Evolutionary conservation across 2,888 invertebrate species (phyloP), one percentile per base, ranked within the genome.

Genomic region (Platycheirus rosarum): DNA sequence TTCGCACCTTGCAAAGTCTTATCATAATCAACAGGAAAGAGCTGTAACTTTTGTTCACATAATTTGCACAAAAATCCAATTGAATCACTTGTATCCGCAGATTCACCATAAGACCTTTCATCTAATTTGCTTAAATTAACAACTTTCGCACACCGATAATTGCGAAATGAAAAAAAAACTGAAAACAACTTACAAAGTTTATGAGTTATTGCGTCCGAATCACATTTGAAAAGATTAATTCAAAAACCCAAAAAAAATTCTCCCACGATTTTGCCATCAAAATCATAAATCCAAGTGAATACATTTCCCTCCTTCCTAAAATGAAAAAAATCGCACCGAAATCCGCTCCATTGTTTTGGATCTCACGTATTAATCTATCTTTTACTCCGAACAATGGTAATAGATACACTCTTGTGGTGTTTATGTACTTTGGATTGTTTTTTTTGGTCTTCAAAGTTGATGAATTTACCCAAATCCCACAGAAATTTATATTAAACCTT

Each of bases 181-280:
- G 32, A 53, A 40, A 68, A 62, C 8, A 48, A 18, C 29, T 29
- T 32, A 71, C 71, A 76, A 77, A 71, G 35, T 29, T 32, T 57
- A 63, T 82, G 76, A 82, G 76, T 77, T 76, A 76, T 77, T 68
- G 71, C 53, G 62, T 71, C 70, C 76, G 71, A 66, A 82, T 71
- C 70, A 49, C 55, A 82, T 55, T 82, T 37, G 32, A 68, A 66
- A 49, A 71, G 62, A 76, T 80, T 55, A 62, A 76, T 76, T 60
- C 42, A 68, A 60, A 44, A 62, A 76, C 71, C 53, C 42, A 68
- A 60, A 44, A 66, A 51, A 40, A 40, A 57, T 55, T 66, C 76
- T 82, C 71, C 62, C 77, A 82, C 76, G 75, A 75, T 42, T 60
- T 70, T 70, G 20, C 70, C 75, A 80, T 70, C 37, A 70, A 60